Evolutionary conservation across 2,888 invertebrate species (phyloP), one percentile per base, ranked within the genome.

Genomic region (Tuberolachnus salignus): DNA sequence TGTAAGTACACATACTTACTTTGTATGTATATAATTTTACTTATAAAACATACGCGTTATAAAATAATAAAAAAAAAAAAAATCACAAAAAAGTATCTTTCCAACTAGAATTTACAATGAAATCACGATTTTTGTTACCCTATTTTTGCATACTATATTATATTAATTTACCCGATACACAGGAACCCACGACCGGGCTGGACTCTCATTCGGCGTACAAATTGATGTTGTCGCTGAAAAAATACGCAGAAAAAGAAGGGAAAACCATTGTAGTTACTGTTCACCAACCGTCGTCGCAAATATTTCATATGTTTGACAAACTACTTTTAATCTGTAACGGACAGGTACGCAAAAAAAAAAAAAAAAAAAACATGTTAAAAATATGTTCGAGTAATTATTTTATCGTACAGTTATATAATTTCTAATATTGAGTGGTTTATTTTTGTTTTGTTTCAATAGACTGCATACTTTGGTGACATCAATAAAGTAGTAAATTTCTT

Each of bases 121-220:
- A 4, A 34, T 34, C 34, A 34, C 34, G 34, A 34, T 34, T 34
- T 34, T 34, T 34, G 34, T 34, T 34, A 6, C 34, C 34, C 6
- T 6, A 34, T 34, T 34, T 34, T 3, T 34, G 6, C 34, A 34
- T 34, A 34, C 6, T 34, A 4, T 6, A 34, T 3, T 26, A 55
- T 59, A 34, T 16, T 14, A 19, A n/a, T n/a, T n/a, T n/a, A n/a
- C n/a, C n/a, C n/a, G n/a, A n/a, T n/a, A n/a, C 55, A 19, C 84
- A 93, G 93, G 93, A 94, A 85, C 93, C 93, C 14, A 94, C 93
- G 21, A 92, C 93, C 55, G 93, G 93, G 46, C 87, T 94, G 83
- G 94, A 94, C 86, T 93, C 93, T 49, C 91, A 92, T 85, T 91
- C 92, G 81, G 93, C 93, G 26, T 90, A 90, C 84, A 90, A 89